Conservation (phyloP, 2,113 vertebrate species). For the Acrocephalus kingi region DNA sequence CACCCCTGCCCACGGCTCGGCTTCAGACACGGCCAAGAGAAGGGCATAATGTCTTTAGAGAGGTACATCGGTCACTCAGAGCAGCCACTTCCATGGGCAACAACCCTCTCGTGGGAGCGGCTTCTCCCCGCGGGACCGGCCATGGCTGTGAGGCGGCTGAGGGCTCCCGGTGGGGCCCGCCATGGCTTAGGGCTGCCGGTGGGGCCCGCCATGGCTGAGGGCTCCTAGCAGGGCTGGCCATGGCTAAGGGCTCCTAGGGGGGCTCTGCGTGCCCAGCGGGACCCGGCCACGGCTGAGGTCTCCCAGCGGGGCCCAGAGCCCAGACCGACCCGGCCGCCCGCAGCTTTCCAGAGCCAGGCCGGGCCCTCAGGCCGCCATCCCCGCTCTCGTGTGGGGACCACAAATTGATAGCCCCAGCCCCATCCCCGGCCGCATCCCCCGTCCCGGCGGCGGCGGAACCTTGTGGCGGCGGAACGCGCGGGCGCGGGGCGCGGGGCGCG, state of each 20-base stretch:
- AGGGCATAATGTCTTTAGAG: accelerated
- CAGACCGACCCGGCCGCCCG: accelerated
- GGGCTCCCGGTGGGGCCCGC: background rate
- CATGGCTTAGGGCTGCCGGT: too few species aligned
- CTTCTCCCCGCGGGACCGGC: background rate
- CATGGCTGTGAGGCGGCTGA: background rate
- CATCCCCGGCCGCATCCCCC: background rate
- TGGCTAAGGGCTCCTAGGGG: background rate
- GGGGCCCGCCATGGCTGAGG: background rate
- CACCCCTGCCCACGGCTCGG: accelerated
- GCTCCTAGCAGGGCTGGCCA: too few species aligned
- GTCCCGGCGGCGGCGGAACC: background rate
- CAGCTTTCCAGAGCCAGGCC: background rate
- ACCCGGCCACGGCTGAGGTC: too few species aligned
- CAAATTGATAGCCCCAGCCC: background rate
- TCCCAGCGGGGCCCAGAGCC: background rate
- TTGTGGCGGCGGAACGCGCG: constrained; percentile 13
- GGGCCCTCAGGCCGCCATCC: background rate
- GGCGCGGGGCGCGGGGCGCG: background rate
- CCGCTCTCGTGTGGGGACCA: too few species aligned
- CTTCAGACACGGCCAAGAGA: background rate
- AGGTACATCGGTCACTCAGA: background rate
- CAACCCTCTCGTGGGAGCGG: accelerated
- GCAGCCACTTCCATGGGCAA: accelerated
- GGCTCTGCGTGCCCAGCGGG: too few species aligned